These are phyloP conservation scores for Fistularia commersonii DNA, from an alignment of 2,797 vertebrate species.

Conservation along the genomic window DNA sequence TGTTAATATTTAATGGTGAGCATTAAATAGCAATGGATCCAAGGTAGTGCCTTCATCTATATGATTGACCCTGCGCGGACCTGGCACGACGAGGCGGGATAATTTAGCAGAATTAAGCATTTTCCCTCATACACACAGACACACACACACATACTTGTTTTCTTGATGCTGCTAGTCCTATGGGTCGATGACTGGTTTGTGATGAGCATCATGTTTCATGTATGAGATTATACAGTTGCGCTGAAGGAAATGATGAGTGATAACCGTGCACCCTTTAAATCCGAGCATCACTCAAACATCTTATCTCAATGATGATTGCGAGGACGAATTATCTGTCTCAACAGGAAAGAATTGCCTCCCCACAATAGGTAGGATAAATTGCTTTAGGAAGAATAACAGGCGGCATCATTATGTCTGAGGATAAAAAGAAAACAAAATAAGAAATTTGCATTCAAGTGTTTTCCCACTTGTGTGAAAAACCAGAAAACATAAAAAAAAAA, in stretches of 20 bases:
- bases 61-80: constrained; percentile 1
- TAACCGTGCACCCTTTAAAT: background rate
- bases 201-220: too few relatives aligned
- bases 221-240: too few relatives aligned
- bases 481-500: background rate
- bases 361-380: constrained; percentile 4
- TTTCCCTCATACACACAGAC: too few relatives aligned
- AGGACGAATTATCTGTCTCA: background rate
- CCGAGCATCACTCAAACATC: background rate
- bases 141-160: too few relatives aligned
- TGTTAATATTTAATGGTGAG: constrained; percentile 2
- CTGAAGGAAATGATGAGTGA: background rate
- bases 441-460: constrained; percentile 5
- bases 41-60: background rate
- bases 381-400: constrained; percentile 4
- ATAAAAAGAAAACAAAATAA: background rate
- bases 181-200: too few relatives aligned
- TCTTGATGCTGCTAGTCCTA: too few relatives aligned
- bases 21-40: constrained; percentile 1
- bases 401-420: constrained; percentile 2
- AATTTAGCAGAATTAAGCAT: background rate
- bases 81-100: background rate
- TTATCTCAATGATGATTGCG: background rate
- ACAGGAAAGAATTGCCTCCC: background rate
- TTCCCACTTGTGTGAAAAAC: constrained; percentile 1